Evolutionary conservation across 1,140 invertebrate genomes (phyloP).

Genomic region (Brachionus koreanus): DNA sequence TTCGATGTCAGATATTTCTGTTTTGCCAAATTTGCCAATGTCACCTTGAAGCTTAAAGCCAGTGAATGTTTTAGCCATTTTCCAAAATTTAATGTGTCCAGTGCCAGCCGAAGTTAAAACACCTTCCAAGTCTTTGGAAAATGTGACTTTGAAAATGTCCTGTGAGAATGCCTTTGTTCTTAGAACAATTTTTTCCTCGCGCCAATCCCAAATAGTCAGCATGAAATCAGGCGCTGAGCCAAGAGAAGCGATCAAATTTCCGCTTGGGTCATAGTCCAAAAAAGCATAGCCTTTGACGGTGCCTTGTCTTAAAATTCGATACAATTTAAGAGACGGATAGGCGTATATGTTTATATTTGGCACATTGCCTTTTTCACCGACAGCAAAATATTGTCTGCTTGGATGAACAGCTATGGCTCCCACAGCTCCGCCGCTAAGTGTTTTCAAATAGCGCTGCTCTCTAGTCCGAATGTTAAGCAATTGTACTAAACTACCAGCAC

Average conservation of each 20-base stretch:
- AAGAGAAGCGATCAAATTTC: conserved; percentile 73
- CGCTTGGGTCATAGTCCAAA: conserved; percentile 73
- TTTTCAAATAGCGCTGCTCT: conserved; percentile 66
- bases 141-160: conserved; percentile 69
- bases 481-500: conserved; percentile 73
- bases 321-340: conserved; percentile 71
- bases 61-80: conserved; percentile 81
- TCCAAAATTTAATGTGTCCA: conserved; percentile 85
- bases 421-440: conserved; percentile 71
- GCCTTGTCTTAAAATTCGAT: conserved; percentile 70
- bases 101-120: conserved; percentile 71
- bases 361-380: conserved; percentile 67
- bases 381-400: conserved; percentile 68
- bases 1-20: conserved; percentile 79
- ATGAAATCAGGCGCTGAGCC: conserved; percentile 77
- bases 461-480: conserved; percentile 67
- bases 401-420: conserved; percentile 75
- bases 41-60: conserved; percentile 80
- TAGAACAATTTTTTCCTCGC: conserved; percentile 68
- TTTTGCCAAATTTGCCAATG: conserved; percentile 79
- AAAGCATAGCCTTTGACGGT: conserved; percentile 69
- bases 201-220: conserved; percentile 82
- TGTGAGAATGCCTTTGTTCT: conserved; percentile 74
- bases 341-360: conserved; percentile 76
- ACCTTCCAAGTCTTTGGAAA: conserved; percentile 72